A percentile compares a stretch with the other conserved stretches of the same genome.
phyloP scores from a whole-genome alignment of 1,140 invertebrate species.

The Ceratina calcarata region DNA sequence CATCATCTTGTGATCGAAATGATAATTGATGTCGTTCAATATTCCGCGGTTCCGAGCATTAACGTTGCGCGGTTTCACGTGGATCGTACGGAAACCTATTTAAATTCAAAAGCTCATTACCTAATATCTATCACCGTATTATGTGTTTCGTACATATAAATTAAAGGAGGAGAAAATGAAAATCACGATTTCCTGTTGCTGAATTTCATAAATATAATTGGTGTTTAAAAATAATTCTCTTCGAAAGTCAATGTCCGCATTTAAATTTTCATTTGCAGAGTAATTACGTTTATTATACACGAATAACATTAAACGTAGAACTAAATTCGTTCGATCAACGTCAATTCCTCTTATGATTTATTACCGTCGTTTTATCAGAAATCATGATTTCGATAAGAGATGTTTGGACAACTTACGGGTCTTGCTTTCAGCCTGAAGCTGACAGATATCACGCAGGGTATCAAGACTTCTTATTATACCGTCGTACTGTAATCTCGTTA shows the following conservation, averaged over 20 bases:
- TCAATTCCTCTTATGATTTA: background rate
- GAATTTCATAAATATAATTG: too few species aligned
- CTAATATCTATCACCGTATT: background rate
- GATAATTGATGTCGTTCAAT: constrained; percentile 71
- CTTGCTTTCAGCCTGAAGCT: constrained; percentile 72
- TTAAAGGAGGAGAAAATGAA: too few species aligned
- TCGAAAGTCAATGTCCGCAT: too few species aligned
- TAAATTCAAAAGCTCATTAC: background rate
- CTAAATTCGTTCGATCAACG: background rate
- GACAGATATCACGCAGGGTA: constrained; percentile 76
- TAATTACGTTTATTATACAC: too few species aligned
- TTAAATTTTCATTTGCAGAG: too few species aligned
- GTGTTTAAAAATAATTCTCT: too few species aligned
- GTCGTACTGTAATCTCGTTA: constrained; percentile 77
- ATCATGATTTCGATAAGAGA: background rate
- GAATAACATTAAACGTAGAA: background rate
- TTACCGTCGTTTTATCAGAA: background rate
- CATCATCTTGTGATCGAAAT: constrained; percentile 71
- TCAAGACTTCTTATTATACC: constrained; percentile 77
- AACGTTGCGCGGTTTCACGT: constrained; percentile 74
- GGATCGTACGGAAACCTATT: constrained; percentile 73
- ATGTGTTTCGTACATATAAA: too few species aligned
- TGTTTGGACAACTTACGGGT: constrained; percentile 63
- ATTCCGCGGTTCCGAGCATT: constrained; percentile 69
- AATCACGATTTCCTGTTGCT: too few species aligned